Evolutionary conservation across 2,797 vertebrate genomes (phyloP).

Genomic region (Trematomus bernacchii): DNA sequence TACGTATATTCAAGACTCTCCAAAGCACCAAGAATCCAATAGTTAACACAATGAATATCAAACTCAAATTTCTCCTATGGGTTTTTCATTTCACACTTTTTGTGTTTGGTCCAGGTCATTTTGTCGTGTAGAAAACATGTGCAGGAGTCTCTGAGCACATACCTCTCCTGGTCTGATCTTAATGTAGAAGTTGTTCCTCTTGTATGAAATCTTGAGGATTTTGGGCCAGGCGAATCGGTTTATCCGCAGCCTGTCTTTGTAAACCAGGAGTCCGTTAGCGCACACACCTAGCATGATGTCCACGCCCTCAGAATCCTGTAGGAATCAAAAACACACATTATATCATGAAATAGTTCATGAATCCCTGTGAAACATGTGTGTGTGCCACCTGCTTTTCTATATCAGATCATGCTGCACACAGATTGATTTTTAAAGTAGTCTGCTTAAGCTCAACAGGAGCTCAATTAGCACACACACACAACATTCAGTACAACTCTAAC

Average conservation of each 20-base stretch:
- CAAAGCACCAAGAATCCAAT: no score
- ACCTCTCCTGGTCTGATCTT: constrained; percentile 99
- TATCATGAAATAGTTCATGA: background rate
- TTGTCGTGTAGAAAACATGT: no score
- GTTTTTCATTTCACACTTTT: no score
- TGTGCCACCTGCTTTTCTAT: constrained; percentile 13
- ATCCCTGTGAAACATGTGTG: background rate
- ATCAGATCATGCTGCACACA: constrained; percentile 28
- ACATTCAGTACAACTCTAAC: constrained; percentile 36
- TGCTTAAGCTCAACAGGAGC: constrained; percentile 57
- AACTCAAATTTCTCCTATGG: no score
- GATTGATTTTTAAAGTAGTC: constrained; percentile 59
- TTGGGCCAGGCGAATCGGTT: constrained; percentile 99
- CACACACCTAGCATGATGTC: constrained; percentile 99
- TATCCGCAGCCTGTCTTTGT: constrained; percentile 97
- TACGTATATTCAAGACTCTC: no score
- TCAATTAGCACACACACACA: constrained; percentile 48
- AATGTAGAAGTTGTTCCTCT: constrained; percentile 98
- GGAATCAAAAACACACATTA: background rate
- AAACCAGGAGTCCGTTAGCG: constrained; percentile 95
- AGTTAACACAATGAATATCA: no score
- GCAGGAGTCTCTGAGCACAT: background rate
- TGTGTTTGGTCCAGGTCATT: no score
- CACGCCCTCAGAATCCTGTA: constrained; percentile 96
- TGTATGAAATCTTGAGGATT: constrained; percentile 99